Percentiles rank a stretch among this genome's conserved stretches.
Evolutionary conservation across 92 coral and sea anemone genomes (phyloP).

Genomic region (Micromussa lordhowensis): DNA sequence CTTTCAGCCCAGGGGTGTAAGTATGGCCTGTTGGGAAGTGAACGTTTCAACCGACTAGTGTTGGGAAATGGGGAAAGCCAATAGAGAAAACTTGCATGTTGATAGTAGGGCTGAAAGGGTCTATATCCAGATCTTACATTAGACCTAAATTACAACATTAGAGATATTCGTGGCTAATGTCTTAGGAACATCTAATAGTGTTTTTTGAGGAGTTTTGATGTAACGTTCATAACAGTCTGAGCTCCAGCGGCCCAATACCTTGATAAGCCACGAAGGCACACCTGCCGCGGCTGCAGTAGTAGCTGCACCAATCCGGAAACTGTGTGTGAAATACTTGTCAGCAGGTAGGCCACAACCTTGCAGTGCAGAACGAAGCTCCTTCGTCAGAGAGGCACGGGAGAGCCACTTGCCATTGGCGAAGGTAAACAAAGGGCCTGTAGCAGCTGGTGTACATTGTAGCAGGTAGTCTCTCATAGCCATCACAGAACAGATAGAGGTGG

Average conservation of each 20-base stretch:
- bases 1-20: no score
- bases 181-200: not conserved
- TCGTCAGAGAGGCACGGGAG: not conserved
- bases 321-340: not conserved
- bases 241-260: not conserved
- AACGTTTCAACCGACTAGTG: no score
- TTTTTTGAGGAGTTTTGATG: not conserved
- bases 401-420: not conserved
- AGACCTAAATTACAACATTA: no score
- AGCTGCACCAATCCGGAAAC: constrained; percentile 7
- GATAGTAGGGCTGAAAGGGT: no score
- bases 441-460: not conserved
- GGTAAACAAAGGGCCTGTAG: not conserved
- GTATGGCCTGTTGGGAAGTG: no score
- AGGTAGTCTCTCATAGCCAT: constrained; percentile 12
- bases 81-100: no score
- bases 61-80: not conserved
- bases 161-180: not conserved
- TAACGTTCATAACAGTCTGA: not conserved
- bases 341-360: not conserved
- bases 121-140: no score
- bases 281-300: constrained; percentile 9
- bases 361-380: not conserved
- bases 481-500: no score
- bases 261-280: not conserved